Evolutionary conservation across 2,888 invertebrate genomes (phyloP), one percentile per base, ranked within the genome.

Genomic region (Tetropium fuscum): DNA sequence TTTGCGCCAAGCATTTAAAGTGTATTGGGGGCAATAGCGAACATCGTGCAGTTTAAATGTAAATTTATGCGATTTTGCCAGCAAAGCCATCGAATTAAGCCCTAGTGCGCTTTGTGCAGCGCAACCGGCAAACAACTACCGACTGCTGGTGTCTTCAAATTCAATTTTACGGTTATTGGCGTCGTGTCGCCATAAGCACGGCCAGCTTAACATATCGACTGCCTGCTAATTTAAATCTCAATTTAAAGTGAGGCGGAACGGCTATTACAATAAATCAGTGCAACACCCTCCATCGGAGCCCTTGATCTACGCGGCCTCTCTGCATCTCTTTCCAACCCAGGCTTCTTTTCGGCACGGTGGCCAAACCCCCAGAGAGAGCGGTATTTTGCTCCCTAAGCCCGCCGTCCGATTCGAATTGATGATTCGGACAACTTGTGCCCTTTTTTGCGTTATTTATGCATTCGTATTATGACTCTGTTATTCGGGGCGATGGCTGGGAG

Each of bases 91-190:
- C n/a, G n/a, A n/a, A n/a, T n/a, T n/a, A n/a, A n/a, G n/a, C n/a
- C n/a, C n/a, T n/a, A n/a, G n/a, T n/a, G n/a, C n/a, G n/a, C n/a
- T n/a, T n/a, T n/a, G n/a, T n/a, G n/a, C n/a, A n/a, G n/a, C n/a
- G n/a, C n/a, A n/a, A n/a, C n/a, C n/a, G n/a, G n/a, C 53, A 25
- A 45, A 34, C 25, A 20, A 25, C 25, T 62, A 63, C 66, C 60
- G 66, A 66, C 68, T 71, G 67, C 69, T 58, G 43, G 36, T 32
- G 59, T 53, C 61, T 60, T 62, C 55, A 74, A 77, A 81, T 81
- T 81, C 80, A 82, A 82, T 82, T 81, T 82, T 82, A 79, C 81
- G 81, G 78, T 80, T 81, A 81, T 81, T 81, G 81, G 77, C 73
- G 78, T 43, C 16, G 16, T 43, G 57, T 57, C 59, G 61, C 74